Base-by-base conservation (phyloP, 2,113 vertebrate genomes). In the Ranitomeya variabilis region DNA sequence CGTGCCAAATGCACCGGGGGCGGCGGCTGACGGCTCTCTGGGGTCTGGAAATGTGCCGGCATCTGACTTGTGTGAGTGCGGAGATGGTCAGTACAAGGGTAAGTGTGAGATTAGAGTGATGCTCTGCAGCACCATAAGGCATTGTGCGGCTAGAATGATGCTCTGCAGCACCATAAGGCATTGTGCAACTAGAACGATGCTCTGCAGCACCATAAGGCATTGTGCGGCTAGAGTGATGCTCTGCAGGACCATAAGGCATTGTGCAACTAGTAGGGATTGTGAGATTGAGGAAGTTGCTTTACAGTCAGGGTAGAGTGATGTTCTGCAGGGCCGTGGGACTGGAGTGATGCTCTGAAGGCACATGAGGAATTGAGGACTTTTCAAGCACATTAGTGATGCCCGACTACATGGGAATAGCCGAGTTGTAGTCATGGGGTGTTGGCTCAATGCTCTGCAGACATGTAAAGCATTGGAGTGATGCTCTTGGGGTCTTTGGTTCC, bases 1-100 rank as follows among this genome's bases (percentile, higher is more conserved):
- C 66, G 59, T 83, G 80, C 71, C 81, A 89, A 83, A 89, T 52
- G 15, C 57, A 64, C 51, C 15, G 64, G n/a, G n/a, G 59, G 81
- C 45, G 45, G 12, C 62, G 9, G 21, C 8, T 14, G 4, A n/a
- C 19, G 16, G 11, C 37, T 60, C 26, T 45, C 1, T 4, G 37
- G 21, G 74, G 45, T 52, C 54, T 23, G 23, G 52, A 18, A 80
- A 5, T 10, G 57, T 19, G 57, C 13, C 19, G 52, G 52, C 19
- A 71, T 31, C 67, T 1, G 67, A 71, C n/a, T 31, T 7, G 67
- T 19, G 5, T 71, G 8, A n/a, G 21, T 23, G 64, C n/a, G 37
- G 7, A 52, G 45, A 77, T 52, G 37, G 11, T 80, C n/a, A 3
- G 21, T 2, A 54, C 1, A 79, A 26, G 23, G 16, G 55, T 18